phyloP scores from a whole-genome alignment of 2,797 vertebrate species.

The Pipistrellus kuhlii region DNA sequence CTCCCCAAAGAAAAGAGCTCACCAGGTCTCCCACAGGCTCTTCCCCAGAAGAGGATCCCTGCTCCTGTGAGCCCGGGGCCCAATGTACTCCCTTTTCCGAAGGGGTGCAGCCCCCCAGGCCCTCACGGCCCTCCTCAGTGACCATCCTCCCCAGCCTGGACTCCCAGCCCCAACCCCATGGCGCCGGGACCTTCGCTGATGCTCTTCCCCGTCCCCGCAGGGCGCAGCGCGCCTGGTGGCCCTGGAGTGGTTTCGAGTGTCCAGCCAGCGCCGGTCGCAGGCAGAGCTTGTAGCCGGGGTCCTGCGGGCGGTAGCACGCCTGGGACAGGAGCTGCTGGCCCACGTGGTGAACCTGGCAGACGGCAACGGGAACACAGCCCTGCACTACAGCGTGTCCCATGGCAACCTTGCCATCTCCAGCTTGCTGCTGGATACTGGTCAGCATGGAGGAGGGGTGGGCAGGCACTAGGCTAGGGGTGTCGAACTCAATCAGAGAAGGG shows the following conservation, averaged over 20 bases:
- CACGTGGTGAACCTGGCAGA: constrained; percentile 96
- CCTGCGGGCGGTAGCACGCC: constrained; percentile 91
- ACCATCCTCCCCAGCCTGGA: neutral
- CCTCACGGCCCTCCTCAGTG: neutral
- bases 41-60: neutral
- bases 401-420: constrained; percentile 95
- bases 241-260: constrained; percentile 96
- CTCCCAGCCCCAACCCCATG: too few relatives aligned
- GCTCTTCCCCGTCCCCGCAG: constrained; percentile 18
- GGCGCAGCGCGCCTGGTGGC: constrained; percentile 88
- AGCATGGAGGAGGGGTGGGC: constrained; percentile 37
- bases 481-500: too few relatives aligned
- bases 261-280: constrained; percentile 93
- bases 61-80: neutral
- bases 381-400: constrained; percentile 98
- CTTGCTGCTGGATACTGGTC: constrained; percentile 95
- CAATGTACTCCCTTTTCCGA: neutral
- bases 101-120: neutral
- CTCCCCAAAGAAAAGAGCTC: neutral
- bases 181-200: neutral
- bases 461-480: neutral
- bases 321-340: constrained; percentile 90
- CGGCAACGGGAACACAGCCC: constrained; percentile 96
- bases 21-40: neutral
- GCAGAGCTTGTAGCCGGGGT: constrained; percentile 89